Conservation (phyloP, 2,797 vertebrate genomes). For the Zonotrichia albicollis region DNA sequence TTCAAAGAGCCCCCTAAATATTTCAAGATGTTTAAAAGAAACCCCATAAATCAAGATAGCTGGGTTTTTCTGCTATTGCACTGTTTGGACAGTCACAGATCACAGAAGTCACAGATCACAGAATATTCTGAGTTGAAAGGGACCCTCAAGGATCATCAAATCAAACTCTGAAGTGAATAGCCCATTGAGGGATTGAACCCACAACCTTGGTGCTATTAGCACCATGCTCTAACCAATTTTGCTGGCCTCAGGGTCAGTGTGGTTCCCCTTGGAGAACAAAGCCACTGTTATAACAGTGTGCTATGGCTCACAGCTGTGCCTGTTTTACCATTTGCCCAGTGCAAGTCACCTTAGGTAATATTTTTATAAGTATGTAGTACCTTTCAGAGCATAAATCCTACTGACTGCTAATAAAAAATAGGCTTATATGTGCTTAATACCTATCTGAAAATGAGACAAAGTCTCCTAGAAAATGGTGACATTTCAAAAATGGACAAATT, state of each 20-base stretch:
- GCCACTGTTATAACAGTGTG: not conserved
- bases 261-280: not conserved
- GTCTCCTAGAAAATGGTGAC: not conserved
- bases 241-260: not conserved
- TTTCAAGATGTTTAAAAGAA: not conserved
- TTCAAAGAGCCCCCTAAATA: not conserved
- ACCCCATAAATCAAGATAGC: not conserved
- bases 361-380: not conserved
- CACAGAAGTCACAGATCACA: not conserved
- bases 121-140: not conserved
- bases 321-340: not conserved
- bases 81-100: not conserved
- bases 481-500: not conserved
- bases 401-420: not conserved
- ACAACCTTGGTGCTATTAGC: not conserved
- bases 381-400: not conserved
- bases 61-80: not conserved
- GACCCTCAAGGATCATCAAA: not conserved
- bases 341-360: not conserved
- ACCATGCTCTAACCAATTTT: not conserved
- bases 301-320: not conserved
- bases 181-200: not conserved
- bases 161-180: not conserved
- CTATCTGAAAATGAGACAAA: not conserved
- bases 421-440: not conserved